These are phyloP conservation scores for Passer domesticus DNA, from an alignment of 2,113 vertebrate genomes.

Conservation along the genomic window DNA sequence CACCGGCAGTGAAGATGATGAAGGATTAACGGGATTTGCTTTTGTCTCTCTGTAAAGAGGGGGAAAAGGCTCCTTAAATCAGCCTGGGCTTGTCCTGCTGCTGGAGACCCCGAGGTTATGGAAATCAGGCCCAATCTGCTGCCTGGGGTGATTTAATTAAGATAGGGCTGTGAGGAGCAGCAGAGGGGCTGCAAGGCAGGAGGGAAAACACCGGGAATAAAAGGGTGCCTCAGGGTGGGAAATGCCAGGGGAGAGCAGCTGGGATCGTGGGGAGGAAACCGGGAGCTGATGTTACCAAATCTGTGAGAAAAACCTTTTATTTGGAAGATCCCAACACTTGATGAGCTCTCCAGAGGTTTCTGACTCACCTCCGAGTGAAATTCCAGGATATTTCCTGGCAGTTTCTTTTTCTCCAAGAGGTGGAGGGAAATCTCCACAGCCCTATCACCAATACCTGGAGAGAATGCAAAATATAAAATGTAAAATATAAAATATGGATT, in stretches of 20 bases:
- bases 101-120: background rate
- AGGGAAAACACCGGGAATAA: background rate
- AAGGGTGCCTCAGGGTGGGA: background rate
- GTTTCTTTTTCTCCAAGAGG: background rate
- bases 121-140: background rate
- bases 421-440: background rate
- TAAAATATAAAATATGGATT: accelerated
- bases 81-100: background rate
- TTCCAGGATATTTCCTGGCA: background rate
- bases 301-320: background rate
- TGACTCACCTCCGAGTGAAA: background rate
- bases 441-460: accelerated
- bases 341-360: background rate
- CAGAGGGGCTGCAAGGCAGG: background rate
- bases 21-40: background rate
- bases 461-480: background rate
- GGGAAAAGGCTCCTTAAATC: background rate
- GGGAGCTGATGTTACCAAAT: accelerated
- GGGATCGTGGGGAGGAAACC: background rate
- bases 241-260: background rate
- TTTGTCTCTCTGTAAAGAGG: background rate
- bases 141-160: background rate
- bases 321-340: background rate
- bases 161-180: background rate
- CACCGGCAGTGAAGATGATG: background rate